Evolutionary conservation across 2,113 vertebrate species (phyloP).

Genomic region (Scytalopus superciliaris): DNA sequence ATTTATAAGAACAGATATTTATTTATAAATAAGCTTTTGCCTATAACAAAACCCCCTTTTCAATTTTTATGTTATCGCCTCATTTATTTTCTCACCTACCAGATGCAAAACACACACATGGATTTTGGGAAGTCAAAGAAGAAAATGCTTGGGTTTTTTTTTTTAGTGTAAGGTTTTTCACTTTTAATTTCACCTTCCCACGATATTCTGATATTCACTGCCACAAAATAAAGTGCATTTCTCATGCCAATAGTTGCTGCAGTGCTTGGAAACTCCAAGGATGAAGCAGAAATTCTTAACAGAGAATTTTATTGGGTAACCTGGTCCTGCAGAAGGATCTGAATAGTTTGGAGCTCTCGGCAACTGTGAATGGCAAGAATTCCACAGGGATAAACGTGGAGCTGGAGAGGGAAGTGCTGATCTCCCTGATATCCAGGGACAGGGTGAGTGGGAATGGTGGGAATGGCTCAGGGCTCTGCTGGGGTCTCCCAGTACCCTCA

Average conservation of each 20-base stretch:
- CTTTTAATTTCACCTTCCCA: neutral
- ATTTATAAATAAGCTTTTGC: neutral
- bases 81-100: neutral
- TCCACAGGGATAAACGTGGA: neutral
- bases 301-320: no score
- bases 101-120: neutral
- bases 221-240: neutral
- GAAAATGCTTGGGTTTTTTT: neutral
- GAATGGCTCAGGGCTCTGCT: neutral
- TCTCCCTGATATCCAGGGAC: neutral
- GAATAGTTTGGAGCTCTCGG: neutral
- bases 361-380: neutral
- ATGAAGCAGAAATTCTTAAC: neutral
- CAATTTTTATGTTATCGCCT: neutral
- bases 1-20: neutral
- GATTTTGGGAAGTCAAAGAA: neutral
- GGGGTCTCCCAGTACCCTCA: neutral
- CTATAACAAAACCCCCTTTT: neutral
- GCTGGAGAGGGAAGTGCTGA: neutral
- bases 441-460: accelerated
- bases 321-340: neutral
- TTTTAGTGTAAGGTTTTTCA: neutral
- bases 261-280: neutral
- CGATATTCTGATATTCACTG: neutral
- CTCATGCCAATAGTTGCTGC: neutral